Evolutionary conservation across 2,888 invertebrate genomes (phyloP).

Genomic region (Aspidiotus destructor): DNA sequence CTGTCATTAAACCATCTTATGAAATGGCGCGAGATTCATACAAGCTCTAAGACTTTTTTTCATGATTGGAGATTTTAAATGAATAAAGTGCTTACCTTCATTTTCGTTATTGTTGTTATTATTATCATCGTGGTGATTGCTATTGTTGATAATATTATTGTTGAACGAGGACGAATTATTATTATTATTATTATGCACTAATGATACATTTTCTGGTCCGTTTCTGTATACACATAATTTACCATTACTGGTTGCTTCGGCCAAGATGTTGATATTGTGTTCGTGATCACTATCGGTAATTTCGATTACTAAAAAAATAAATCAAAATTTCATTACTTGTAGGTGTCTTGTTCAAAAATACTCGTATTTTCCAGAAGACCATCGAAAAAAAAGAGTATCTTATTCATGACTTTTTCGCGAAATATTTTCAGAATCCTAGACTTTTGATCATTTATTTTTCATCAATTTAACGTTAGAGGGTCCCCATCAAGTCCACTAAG

Average conservation of each 20-base stretch:
- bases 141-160: slow-evolving; percentile 19
- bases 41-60: no score
- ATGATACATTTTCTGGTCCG: slow-evolving; percentile 8
- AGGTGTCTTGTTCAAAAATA: no score
- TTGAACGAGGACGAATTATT: neutral
- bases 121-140: slow-evolving; percentile 9
- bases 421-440: no score
- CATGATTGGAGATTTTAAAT: no score
- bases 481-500: no score
- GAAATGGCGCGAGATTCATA: no score
- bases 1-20: no score
- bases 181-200: slow-evolving; percentile 35
- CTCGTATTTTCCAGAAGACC: neutral
- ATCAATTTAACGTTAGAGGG: no score
- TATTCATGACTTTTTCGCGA: neutral
- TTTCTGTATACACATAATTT: slow-evolving; percentile 45
- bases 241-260: slow-evolving; percentile 53
- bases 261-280: slow-evolving; percentile 46
- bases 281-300: slow-evolving; percentile 48
- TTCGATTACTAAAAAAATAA: slow-evolving; percentile 50
- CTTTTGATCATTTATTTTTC: no score
- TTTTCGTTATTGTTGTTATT: neutral
- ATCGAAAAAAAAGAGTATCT: neutral
- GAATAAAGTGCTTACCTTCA: no score
- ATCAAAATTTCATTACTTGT: neutral